Conservation (phyloP, 2,113 vertebrate genomes). For the Carlito syrichta region DNA sequence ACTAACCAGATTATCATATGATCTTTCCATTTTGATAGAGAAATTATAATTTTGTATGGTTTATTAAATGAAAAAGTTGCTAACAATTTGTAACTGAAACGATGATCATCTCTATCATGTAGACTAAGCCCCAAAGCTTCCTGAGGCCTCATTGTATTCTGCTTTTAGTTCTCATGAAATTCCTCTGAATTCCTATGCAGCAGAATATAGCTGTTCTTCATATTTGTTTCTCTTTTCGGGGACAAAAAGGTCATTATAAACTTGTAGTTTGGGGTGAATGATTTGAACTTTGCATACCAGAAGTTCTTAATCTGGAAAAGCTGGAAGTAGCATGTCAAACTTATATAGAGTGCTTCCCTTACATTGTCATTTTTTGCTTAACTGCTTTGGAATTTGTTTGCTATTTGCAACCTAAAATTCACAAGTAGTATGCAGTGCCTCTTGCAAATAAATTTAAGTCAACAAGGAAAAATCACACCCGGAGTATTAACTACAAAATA, state of each 20-base stretch:
- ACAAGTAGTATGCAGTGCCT: background rate
- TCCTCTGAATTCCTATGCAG: background rate
- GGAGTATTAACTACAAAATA: background rate
- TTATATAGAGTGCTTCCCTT: background rate
- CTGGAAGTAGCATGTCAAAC: background rate
- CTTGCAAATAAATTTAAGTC: background rate
- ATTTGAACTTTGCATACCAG: background rate
- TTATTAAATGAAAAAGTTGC: background rate
- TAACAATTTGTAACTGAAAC: background rate
- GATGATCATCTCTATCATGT: background rate
- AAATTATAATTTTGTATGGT: background rate
- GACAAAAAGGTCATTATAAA: background rate
- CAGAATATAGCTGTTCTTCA: background rate
- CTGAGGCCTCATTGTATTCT: background rate
- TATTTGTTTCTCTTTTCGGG: background rate
- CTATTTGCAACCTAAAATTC: background rate
- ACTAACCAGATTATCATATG: background rate
- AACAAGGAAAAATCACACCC: background rate
- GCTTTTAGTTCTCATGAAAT: background rate
- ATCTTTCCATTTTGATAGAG: background rate
- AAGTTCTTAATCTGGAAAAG: background rate
- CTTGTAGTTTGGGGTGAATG: background rate
- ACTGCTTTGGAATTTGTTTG: background rate
- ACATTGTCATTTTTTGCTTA: background rate
- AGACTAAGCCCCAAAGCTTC: background rate